A percentile compares a stretch with the other conserved stretches of the same genome.
These are phyloP conservation scores for Isoperla grammatica DNA, from an alignment of 2,888 invertebrate species.

Conservation along the genomic window DNA sequence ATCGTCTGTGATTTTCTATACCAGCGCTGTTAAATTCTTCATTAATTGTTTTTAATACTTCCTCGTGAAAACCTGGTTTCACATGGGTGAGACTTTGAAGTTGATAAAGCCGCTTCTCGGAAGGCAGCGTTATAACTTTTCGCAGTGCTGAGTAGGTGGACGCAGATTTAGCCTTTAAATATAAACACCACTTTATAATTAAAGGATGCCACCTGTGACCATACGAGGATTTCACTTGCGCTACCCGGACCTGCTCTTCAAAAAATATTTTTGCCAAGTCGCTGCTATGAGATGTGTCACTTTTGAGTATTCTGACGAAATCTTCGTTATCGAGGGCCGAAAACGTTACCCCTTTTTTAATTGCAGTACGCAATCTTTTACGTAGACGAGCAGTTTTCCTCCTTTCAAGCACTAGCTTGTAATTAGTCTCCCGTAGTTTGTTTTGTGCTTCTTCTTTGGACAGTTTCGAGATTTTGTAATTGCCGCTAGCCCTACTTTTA, in stretches of 20 bases:
- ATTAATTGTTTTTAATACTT: neutral
- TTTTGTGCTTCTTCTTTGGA: neutral
- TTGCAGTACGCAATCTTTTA: neutral
- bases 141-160: neutral
- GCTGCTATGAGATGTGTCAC: neutral
- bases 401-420: neutral
- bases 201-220: neutral
- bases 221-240: neutral
- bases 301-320: neutral
- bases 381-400: neutral
- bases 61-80: neutral
- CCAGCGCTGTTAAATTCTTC: neutral
- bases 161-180: neutral
- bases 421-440: neutral
- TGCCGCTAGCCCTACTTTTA: neutral
- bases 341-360: neutral
- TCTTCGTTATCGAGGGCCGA: neutral
- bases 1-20: neutral
- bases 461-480: neutral
- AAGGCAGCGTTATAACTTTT: constrained; percentile 3
- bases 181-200: constrained; percentile 7
- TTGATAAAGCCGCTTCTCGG: neutral
- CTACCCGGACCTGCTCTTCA: neutral
- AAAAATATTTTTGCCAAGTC: neutral
- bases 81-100: neutral